Evolutionary conservation across 2,797 vertebrate species (phyloP).

Genomic region (Pteropus rufus): DNA sequence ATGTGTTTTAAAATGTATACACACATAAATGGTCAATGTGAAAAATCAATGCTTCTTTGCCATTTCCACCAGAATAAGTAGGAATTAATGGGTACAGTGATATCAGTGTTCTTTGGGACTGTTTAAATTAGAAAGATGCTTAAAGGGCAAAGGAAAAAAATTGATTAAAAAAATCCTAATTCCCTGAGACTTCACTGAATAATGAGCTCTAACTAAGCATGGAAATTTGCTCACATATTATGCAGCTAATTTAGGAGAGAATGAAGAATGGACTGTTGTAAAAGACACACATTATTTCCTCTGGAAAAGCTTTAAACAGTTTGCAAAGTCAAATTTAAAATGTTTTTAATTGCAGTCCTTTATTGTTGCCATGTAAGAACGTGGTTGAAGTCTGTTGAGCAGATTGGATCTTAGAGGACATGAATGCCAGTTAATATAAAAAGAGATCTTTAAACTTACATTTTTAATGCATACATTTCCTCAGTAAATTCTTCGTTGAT

Average conservation of each 20-base stretch:
- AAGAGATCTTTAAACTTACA: constrained; percentile 51
- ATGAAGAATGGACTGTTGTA: constrained; percentile 61
- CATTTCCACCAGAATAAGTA: background rate
- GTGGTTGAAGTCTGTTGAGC: constrained; percentile 57
- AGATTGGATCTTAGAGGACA: constrained; percentile 65
- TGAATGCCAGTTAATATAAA: constrained; percentile 59
- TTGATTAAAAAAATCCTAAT: constrained; percentile 57
- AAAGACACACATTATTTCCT: constrained; percentile 74
- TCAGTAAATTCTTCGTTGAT: constrained; percentile 35
- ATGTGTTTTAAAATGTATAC: constrained; percentile 15
- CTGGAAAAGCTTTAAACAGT: constrained; percentile 69
- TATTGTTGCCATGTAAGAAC: constrained; percentile 62
- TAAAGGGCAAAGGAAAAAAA: constrained; percentile 58
- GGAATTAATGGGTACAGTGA: background rate
- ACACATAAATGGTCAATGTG: background rate
- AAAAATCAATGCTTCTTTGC: background rate
- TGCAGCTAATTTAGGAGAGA: constrained; percentile 73
- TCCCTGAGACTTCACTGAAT: constrained; percentile 66
- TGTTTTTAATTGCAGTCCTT: constrained; percentile 73
- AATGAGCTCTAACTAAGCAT: constrained; percentile 72
- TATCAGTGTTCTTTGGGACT: background rate
- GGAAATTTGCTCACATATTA: constrained; percentile 69
- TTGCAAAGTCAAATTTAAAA: constrained; percentile 74
- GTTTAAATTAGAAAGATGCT: constrained; percentile 52
- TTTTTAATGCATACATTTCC: constrained; percentile 42